A percentile compares a stretch with the other conserved stretches of the same genome.
Evolutionary conservation across 2,797 vertebrate genomes (phyloP).

Genomic region (Chromis chromis): DNA sequence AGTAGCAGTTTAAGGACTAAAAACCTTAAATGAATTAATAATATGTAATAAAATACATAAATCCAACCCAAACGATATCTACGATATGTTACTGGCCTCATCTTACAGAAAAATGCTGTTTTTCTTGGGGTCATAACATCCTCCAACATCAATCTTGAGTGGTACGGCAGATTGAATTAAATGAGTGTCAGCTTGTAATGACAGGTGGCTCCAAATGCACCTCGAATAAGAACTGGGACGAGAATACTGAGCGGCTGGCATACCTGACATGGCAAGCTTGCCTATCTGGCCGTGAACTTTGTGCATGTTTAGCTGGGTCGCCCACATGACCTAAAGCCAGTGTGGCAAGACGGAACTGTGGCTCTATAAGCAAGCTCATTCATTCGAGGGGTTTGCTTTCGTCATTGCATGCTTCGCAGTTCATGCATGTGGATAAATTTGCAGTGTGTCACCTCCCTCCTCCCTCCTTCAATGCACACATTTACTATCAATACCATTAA

Average conservation of each 20-base stretch:
- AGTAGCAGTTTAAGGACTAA: conserved; percentile 21
- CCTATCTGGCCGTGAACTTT: conserved; percentile 53
- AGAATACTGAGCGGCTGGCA: conserved; percentile 24
- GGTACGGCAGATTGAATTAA: conserved; percentile 32
- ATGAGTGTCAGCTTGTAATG: conserved; percentile 21
- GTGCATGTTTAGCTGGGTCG: conserved; percentile 35
- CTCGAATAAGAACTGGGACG: conserved; percentile 9
- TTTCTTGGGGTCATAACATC: not conserved
- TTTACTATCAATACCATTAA: conserved; percentile 47
- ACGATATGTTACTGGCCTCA: not conserved
- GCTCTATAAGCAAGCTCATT: conserved; percentile 24
- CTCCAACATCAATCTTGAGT: conserved; percentile 30
- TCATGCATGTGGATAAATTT: conserved; percentile 23
- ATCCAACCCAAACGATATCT: not conserved
- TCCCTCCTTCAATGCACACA: conserved; percentile 9
- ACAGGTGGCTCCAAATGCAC: conserved; percentile 21
- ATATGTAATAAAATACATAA: not conserved
- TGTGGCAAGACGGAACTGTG: conserved; percentile 27
- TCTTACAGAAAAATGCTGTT: not conserved
- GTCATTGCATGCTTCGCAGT: conserved; percentile 44
- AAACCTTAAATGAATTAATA: not conserved
- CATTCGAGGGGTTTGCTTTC: conserved; percentile 22
- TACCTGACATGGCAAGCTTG: conserved; percentile 39
- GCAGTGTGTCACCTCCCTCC: not conserved
- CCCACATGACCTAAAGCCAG: conserved; percentile 37